Base-by-base conservation (phyloP, 1,140 invertebrate species). In the Aethina tumida region DNA sequence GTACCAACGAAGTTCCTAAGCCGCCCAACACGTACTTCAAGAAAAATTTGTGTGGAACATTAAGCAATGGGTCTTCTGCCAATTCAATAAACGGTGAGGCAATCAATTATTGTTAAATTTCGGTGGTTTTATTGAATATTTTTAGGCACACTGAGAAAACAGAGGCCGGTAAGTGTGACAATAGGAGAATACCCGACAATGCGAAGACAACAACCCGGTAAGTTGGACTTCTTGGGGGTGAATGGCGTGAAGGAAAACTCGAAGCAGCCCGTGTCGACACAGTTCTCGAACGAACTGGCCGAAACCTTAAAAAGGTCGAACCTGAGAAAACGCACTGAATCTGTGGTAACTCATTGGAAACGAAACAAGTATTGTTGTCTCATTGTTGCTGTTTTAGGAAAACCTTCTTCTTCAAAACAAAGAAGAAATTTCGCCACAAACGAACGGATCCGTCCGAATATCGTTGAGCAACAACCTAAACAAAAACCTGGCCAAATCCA, bases 301-400 rank as follows among this genome's bases (percentile, higher is more conserved):
- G 69, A 79, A 27, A 84, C 80, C 1, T 60, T 84, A 27, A 78
- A 79, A 43, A 70, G 79, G 59, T 81, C 80, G 6, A 81, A 82
- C 63, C 64, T 82, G 39, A 70, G 70, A 53, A 74, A 72, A 60
- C 75, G 75, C 62, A 79, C 74, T 59, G 75, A 79, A 60, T 68
- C 69, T 50, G 69, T 78, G 66, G 71, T 70, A 60, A 67, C 63
- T 63, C 28, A 30, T 9, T 9, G 20, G 13, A 0, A 22, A 13
- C 10, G 5, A 8, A n/a, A 35, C 2, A 30, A 34, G 14, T 36
- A 14, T 1, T 28, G 5, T 26, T 12, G 14, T 26, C 10, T 13
- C 10, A 47, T 35, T 37, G 33, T 17, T 21, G 5, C 4, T 17
- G 41, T 59, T 59, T 55, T 55, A 58, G 64, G 70, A 69, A 66